Conservation (phyloP, 2,888 invertebrate species). For the Adela reaumurella region DNA sequence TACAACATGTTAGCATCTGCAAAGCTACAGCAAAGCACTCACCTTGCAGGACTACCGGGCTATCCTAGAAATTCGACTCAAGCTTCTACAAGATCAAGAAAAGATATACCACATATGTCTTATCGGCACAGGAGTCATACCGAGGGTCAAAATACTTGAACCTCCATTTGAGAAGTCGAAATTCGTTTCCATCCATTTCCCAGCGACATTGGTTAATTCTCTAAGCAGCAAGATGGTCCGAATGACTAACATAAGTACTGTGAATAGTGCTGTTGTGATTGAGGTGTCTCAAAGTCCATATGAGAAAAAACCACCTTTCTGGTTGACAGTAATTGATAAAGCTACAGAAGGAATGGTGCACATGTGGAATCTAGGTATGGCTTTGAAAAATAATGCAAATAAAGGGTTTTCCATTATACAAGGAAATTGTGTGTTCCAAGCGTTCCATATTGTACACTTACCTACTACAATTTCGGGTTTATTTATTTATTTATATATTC, state of each 20-base stretch:
- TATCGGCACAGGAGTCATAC: conserved; percentile 44
- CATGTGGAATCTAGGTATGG: conserved; percentile 22
- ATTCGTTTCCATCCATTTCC: conserved; percentile 25
- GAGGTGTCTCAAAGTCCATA: conserved; percentile 20
- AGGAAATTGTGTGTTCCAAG: too few relatives aligned
- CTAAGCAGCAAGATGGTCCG: conserved; percentile 24
- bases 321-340: conserved; percentile 20
- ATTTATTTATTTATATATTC: too few relatives aligned
- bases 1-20: too few relatives aligned
- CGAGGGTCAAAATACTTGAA: conserved; percentile 29
- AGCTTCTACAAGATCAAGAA: conserved; percentile 33
- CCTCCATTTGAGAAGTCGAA: conserved; percentile 26
- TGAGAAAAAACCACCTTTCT: conserved; percentile 32
- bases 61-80: conserved; percentile 38
- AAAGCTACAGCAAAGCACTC: too few relatives aligned
- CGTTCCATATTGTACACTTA: too few relatives aligned
- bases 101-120: conserved; percentile 40
- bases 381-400: too few relatives aligned
- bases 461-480: too few relatives aligned
- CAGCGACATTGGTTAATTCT: conserved; percentile 42
- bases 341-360: conserved; percentile 20
- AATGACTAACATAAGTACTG: conserved; percentile 34
- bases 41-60: conserved; percentile 44
- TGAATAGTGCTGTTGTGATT: conserved; percentile 24
- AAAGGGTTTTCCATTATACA: too few relatives aligned